These are phyloP conservation scores for Euplagia quadripunctaria DNA, from an alignment of 2,888 invertebrate species.

Conservation along the genomic window DNA sequence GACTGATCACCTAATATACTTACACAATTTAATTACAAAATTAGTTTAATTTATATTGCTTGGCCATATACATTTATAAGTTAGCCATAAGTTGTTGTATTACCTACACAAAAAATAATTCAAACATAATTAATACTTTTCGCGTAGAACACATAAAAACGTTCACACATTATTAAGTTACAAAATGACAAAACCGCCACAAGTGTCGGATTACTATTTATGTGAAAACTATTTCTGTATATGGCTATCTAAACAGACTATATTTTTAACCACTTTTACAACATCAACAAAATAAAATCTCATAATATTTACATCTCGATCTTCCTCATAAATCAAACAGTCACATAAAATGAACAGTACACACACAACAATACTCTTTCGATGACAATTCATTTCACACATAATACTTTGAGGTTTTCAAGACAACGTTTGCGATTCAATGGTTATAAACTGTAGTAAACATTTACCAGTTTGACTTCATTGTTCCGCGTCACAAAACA, in stretches of 20 bases:
- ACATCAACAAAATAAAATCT: constrained; percentile 42
- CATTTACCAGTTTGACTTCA: constrained; percentile 63
- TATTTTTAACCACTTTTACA: constrained; percentile 36
- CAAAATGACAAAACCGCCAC: constrained; percentile 28
- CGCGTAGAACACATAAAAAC: constrained; percentile 8
- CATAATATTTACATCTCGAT: constrained; percentile 48
- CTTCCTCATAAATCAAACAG: constrained; percentile 47
- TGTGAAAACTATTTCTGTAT: constrained; percentile 31
- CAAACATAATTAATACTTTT: background rate
- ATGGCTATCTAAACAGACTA: constrained; percentile 25
- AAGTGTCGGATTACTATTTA: constrained; percentile 36
- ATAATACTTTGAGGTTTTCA: constrained; percentile 48
- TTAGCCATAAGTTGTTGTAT: background rate
- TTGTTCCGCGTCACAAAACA: constrained; percentile 65
- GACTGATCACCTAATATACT: background rate
- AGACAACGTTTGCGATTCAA: constrained; percentile 60
- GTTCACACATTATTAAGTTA: constrained; percentile 41
- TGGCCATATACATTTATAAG: background rate
- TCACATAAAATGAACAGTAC: constrained; percentile 49
- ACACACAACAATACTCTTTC: constrained; percentile 40
- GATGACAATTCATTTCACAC: constrained; percentile 30
- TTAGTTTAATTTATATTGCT: constrained; percentile 13
- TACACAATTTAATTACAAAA: background rate
- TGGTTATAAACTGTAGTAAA: constrained; percentile 67
- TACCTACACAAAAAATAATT: background rate